A percentile compares a stretch with the other conserved stretches of the same genome.
phyloP scores from a whole-genome alignment of 2,888 invertebrate species.

The Phytoseiulus persimilis region DNA sequence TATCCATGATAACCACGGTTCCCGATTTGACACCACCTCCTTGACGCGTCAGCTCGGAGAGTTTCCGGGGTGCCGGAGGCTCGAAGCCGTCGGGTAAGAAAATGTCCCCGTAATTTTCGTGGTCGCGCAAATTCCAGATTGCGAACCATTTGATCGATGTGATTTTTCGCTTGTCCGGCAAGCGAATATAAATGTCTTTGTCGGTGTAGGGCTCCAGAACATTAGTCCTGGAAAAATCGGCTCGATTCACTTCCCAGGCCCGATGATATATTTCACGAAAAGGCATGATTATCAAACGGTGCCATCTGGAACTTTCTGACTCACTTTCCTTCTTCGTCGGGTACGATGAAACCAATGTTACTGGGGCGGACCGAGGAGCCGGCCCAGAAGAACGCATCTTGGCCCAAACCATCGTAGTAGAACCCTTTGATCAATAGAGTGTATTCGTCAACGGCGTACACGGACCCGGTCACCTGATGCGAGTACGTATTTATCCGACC shows the following conservation, averaged over 20 bases:
- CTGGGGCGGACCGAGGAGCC: conserved; percentile 72
- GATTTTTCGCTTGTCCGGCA: conserved; percentile 76
- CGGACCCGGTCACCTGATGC: conserved; percentile 74
- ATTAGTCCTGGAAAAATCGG: conserved; percentile 43
- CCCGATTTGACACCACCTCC: conserved; percentile 63
- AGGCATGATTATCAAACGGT: no score
- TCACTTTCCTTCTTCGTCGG: conserved; percentile 76
- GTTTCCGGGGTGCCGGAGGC: conserved; percentile 64
- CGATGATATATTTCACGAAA: no score
- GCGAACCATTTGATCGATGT: conserved; percentile 81
- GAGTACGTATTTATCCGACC: conserved; percentile 82
- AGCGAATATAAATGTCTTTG: conserved; percentile 67
- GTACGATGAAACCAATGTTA: conserved; percentile 81
- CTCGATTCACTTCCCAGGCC: neutral
- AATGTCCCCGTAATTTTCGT: conserved; percentile 70
- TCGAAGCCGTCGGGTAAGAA: conserved; percentile 82
- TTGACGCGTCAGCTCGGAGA: conserved; percentile 58
- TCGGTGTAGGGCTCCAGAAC: conserved; percentile 59
- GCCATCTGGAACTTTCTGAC: conserved; percentile 46
- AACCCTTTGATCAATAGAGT: conserved; percentile 70
- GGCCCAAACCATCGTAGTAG: conserved; percentile 80
- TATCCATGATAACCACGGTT: conserved; percentile 66
- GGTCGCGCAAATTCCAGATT: conserved; percentile 73
- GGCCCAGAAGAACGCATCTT: conserved; percentile 86
- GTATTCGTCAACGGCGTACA: conserved; percentile 77